Percentiles rank a stretch among this genome's conserved stretches.
phyloP scores from a whole-genome alignment of 37 sponge, comb jelly and placozoan species.

The Chondrilla cf. caribensis region DNA sequence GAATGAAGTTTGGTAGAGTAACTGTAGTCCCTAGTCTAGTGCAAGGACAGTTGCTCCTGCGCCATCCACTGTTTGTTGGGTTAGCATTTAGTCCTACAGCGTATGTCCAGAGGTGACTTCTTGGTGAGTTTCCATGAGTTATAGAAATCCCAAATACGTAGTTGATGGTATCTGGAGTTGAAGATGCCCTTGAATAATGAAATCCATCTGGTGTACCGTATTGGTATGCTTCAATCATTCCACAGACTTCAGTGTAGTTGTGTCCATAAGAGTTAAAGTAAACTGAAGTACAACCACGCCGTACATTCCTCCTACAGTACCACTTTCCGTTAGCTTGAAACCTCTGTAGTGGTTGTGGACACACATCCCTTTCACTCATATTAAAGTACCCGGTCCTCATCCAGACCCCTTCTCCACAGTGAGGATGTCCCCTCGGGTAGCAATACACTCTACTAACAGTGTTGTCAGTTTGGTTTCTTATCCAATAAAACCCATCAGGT shows the following conservation, averaged over 20 bases:
- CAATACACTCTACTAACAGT: not conserved
- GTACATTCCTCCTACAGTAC: not conserved
- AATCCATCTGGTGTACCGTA: not conserved
- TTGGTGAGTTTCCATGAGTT: conserved; percentile 9
- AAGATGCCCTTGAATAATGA: no score
- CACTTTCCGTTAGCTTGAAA: not conserved
- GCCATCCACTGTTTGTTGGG: not conserved
- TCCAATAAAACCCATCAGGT: conserved; percentile 5
- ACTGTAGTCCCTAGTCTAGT: not conserved
- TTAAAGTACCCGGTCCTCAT: conserved; percentile 16
- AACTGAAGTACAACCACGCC: not conserved
- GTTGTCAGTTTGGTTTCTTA: not conserved
- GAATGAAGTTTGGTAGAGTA: not conserved
- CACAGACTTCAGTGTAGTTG: conserved; percentile 7
- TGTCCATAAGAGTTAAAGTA: not conserved
- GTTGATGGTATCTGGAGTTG: no score
- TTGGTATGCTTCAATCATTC: conserved; percentile 19
- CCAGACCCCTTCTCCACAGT: conserved; percentile 30
- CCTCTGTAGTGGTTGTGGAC: conserved; percentile 7
- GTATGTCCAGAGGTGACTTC: conserved; percentile 13
- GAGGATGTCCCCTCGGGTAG: conserved; percentile 1
- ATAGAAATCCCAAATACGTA: not conserved
- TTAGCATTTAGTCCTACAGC: conserved; percentile 1
- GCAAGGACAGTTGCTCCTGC: not conserved
- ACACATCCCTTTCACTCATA: not conserved